Percentiles rank a stretch among this genome's conserved stretches.
phyloP scores from a whole-genome alignment of 2,888 invertebrate genomes.

The Limnephilus auricula region DNA sequence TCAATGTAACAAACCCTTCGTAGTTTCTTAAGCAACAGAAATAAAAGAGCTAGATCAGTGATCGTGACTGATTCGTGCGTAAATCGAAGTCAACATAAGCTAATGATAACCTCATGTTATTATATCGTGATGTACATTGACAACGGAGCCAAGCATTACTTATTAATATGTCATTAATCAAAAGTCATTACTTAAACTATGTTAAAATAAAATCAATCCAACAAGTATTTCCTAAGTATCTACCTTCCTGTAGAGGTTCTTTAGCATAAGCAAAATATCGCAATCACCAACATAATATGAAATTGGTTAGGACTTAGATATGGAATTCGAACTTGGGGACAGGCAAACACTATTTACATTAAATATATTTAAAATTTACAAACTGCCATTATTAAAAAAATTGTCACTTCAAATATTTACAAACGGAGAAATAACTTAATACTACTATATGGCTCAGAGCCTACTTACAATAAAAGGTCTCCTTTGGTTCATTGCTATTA shows the following conservation, averaged over 20 bases:
- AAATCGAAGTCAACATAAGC: neutral
- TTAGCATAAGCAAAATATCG: neutral
- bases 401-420: no score
- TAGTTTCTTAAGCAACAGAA: neutral
- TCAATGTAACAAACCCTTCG: neutral
- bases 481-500: no score
- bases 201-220: neutral
- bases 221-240: neutral
- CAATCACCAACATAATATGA: neutral
- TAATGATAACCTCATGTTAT: constrained; percentile 40
- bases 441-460: no score
- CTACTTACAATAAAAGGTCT: no score
- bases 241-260: neutral
- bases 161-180: constrained; percentile 38
- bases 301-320: neutral
- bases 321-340: no score
- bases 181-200: constrained; percentile 3
- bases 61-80: constrained; percentile 22
- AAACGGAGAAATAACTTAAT: no score
- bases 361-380: no score
- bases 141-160: constrained; percentile 13
- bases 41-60: neutral
- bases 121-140: constrained; percentile 42
- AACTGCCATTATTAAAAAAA: no score
- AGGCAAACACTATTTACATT: no score